Evolutionary conservation across 35 echinoderm and acorn worm genomes (phyloP).

Genomic region (Ophioderma brevispina): DNA sequence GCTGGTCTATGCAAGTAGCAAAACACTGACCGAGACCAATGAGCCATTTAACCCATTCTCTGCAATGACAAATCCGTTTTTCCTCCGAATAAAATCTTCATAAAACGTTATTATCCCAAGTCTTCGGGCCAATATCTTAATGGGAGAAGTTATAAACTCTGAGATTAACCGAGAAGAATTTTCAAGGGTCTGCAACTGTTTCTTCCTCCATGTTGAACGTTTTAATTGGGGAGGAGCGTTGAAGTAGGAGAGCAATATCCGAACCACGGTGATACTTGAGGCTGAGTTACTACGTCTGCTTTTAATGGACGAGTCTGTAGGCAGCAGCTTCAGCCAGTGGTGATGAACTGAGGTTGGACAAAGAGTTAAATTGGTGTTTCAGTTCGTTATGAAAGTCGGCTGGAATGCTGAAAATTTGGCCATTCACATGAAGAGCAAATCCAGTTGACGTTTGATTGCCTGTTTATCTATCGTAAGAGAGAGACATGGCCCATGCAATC

Average conservation of each 20-base stretch:
- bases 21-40: too few species aligned
- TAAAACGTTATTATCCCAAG: too few species aligned
- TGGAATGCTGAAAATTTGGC: constrained; percentile 7
- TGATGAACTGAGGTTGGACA: not conserved
- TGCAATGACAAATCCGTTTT: too few species aligned
- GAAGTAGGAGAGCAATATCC: not conserved
- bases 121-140: too few species aligned
- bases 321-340: not conserved
- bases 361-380: not conserved
- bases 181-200: constrained; percentile 17
- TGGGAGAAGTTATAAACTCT: too few species aligned
- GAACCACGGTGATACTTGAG: not conserved
- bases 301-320: not conserved
- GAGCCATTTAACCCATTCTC: too few species aligned
- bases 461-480: constrained; percentile 2
- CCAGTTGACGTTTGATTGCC: too few species aligned
- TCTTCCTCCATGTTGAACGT: constrained; percentile 12
- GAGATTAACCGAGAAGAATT: constrained; percentile 31
- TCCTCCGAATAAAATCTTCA: too few species aligned
- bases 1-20: too few species aligned
- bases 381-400: not conserved
- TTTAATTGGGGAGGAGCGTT: constrained; percentile 40
- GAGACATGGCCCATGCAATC: constrained; percentile 22
- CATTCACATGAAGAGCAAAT: too few species aligned
- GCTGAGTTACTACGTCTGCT: too few species aligned